Conservation (phyloP, 1,140 invertebrate species). For the Drosophila willistoni region DNA sequence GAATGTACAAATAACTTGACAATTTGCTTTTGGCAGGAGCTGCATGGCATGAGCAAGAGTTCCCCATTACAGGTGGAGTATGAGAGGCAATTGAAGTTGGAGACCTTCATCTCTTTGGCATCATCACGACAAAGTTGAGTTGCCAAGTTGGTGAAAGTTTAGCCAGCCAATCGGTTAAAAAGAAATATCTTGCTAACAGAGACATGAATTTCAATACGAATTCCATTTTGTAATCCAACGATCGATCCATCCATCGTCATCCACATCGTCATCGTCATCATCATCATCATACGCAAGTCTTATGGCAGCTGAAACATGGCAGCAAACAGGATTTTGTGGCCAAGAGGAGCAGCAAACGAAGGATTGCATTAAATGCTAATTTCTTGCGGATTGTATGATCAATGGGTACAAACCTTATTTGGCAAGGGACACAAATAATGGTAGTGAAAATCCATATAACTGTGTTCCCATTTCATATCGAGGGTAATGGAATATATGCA, state of each 20-base stretch:
- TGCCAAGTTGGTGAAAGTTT: conserved; percentile 9
- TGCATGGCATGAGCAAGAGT: too few species aligned
- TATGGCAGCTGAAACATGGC: conserved; percentile 4
- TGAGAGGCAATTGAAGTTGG: not conserved
- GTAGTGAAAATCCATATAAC: conserved; percentile 1
- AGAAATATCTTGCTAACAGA: conserved; percentile 16
- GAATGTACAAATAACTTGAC: conserved; percentile 18
- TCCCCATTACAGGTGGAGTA: not conserved
- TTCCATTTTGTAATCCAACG: conserved; percentile 20
- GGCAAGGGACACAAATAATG: conserved; percentile 3
- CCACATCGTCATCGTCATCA: conserved; percentile 7
- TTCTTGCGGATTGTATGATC: not conserved
- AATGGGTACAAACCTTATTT: not conserved
- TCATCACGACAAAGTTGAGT: not conserved
- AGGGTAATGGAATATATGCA: conserved; percentile 5
- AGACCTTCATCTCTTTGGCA: conserved; percentile 5
- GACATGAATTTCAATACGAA: conserved; percentile 22
- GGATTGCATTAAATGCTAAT: conserved; percentile 10
- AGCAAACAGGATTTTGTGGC: not conserved
- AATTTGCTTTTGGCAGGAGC: conserved; percentile 15
- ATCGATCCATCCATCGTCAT: conserved; percentile 2
- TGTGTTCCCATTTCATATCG: conserved; percentile 1
- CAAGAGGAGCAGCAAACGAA: not conserved
- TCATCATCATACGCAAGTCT: conserved; percentile 3
- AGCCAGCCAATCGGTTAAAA: not conserved